Evolutionary conservation across 2,888 invertebrate species (phyloP), one percentile per base, ranked within the genome.

Genomic region (Alentia gelatinosa): DNA sequence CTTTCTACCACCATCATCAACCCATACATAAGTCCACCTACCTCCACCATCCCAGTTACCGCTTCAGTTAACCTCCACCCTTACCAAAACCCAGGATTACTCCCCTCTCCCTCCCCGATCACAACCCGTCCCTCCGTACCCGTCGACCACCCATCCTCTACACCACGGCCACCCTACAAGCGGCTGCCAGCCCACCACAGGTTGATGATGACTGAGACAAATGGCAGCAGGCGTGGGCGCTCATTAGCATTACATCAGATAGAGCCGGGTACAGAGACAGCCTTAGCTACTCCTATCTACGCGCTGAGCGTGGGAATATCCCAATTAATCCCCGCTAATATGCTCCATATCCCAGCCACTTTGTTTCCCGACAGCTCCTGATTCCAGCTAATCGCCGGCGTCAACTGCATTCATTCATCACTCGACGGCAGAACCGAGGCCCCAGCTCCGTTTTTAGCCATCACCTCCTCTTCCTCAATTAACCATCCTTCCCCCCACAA

Each of bases 341-440:
- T 86, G 86, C 47, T 30, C 35, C 86, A n/a, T 33, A 86, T 86
- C 47, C 86, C 47, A n/a, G 47, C 86, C 33, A 86, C 86, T 86
- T 86, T 86, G 86, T 86, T 86, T 86, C 35, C 86, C 42, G 86
- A 86, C 86, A 86, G 86, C 86, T 86, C 86, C 86, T 42, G 30
- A 35, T 39, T 79, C 37, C 37, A 35, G 79, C 79, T 79, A 79
- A 79, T 79, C 79, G 79, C 79, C 79, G n/a, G 37, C 79, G 39
- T 79, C 79, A 79, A 68, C 39, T 79, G 37, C 37, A 19, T 19
- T 35, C 79, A 79, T 79, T 79, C 39, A 79, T 79, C 79, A 79
- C 33, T 12, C 47, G 47, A 19, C 9, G 9, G 9, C 47, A 9
- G 9, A 47, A 9, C 19, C 19, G 47, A 47, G 47, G 9, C 47